These are phyloP conservation scores for Agrochola macilenta DNA, from an alignment of 2,888 invertebrate species.

Conservation along the genomic window DNA sequence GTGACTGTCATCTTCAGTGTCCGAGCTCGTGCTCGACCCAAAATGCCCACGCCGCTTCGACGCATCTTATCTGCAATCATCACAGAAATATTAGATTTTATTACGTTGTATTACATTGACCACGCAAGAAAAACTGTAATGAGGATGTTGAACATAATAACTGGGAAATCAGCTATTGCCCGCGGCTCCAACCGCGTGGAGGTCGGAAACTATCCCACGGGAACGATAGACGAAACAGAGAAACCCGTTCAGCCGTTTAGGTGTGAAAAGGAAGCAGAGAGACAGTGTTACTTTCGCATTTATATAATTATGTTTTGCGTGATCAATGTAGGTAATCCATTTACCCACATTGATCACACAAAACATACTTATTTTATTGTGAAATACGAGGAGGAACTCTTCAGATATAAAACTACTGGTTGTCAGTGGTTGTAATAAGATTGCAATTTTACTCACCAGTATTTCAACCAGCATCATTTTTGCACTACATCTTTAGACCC, in stretches of 20 bases:
- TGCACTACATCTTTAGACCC: background rate
- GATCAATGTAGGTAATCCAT: too few species aligned
- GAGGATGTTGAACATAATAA: background rate
- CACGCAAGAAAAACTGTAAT: background rate
- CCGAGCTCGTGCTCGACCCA: slow-evolving; percentile 95
- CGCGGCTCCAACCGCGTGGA: too few species aligned
- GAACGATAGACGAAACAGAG: too few species aligned
- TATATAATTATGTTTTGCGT: too few species aligned
- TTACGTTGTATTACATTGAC: background rate
- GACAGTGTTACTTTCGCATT: background rate
- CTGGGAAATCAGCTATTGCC: background rate
- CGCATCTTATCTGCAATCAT: slow-evolving; percentile 91
- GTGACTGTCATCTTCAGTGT: slow-evolving; percentile 98
- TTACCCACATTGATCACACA: background rate
- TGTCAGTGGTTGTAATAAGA: background rate
- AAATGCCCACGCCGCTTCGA: slow-evolving; percentile 95
- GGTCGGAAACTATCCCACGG: too few species aligned
- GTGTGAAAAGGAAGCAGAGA: too few species aligned
- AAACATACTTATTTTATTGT: too few species aligned
- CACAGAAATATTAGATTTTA: background rate
- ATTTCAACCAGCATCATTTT: background rate
- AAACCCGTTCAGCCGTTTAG: too few species aligned
- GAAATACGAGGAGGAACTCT: background rate
- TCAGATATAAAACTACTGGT: background rate
- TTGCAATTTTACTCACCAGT: too few species aligned